A percentile compares a stretch with the other conserved stretches of the same genome.
Conservation (phyloP, 1,140 invertebrate species). For the Streblospio benedicti region DNA sequence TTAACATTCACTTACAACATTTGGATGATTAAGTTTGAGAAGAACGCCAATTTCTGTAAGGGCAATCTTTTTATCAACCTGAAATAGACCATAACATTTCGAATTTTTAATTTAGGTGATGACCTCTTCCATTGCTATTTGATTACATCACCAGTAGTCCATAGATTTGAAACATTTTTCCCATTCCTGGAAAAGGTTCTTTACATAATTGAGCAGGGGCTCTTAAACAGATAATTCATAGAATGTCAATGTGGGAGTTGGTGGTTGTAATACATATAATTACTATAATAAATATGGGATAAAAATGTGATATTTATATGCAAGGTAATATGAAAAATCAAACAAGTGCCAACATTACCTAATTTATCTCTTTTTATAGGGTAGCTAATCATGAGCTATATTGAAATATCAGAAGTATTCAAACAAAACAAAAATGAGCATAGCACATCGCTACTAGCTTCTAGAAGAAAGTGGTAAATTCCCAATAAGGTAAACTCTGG, state of each 20-base stretch:
- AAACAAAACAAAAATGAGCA: too few relatives aligned
- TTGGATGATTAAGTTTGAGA: conserved; percentile 12
- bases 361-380: too few relatives aligned
- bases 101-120: background rate
- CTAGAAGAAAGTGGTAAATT: too few relatives aligned
- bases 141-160: background rate
- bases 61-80: conserved; percentile 7
- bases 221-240: background rate
- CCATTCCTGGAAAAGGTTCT: background rate
- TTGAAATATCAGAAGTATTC: too few relatives aligned
- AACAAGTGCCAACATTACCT: too few relatives aligned
- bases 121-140: background rate
- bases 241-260: background rate
- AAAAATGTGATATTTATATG: background rate
- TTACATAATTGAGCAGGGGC: background rate
- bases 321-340: too few relatives aligned
- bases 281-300: background rate
- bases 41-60: conserved; percentile 6
- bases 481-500: too few relatives aligned
- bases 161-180: background rate
- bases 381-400: too few relatives aligned
- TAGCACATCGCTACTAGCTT: too few relatives aligned
- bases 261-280: background rate
- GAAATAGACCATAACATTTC: background rate
- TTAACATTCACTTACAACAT: conserved; percentile 4